Evolutionary conservation across 2,888 invertebrate genomes (phyloP).

Genomic region (Dynastes tityus): DNA sequence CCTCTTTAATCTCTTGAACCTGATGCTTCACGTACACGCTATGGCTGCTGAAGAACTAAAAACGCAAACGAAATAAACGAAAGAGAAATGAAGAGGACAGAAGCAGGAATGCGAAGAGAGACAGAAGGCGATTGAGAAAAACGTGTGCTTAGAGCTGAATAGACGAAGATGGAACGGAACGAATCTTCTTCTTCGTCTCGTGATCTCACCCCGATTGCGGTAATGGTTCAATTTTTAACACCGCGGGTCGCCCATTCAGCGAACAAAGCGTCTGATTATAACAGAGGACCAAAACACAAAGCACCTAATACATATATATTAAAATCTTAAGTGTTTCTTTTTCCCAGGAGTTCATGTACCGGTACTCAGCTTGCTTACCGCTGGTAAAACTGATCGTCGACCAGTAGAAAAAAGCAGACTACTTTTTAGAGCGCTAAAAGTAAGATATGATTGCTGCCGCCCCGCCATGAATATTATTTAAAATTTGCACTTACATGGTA

Average conservation of each 20-base stretch:
- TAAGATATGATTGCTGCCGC: too few species aligned
- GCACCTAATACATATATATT: slow-evolving; percentile 70
- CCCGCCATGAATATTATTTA: too few species aligned
- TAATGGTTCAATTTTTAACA: slow-evolving; percentile 72
- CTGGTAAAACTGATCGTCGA: background rate
- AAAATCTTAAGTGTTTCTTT: slow-evolving; percentile 70
- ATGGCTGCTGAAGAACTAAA: background rate
- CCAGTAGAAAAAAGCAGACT: background rate
- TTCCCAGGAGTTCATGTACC: slow-evolving; percentile 54
- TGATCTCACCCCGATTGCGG: slow-evolving; percentile 66
- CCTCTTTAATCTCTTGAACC: slow-evolving; percentile 48
- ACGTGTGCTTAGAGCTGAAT: background rate
- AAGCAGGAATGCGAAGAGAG: slow-evolving; percentile 12
- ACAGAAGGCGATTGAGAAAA: slow-evolving; percentile 24
- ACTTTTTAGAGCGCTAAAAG: too few species aligned
- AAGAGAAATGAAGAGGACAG: slow-evolving; percentile 15
- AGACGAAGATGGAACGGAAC: slow-evolving; percentile 42
- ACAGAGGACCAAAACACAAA: slow-evolving; percentile 66
- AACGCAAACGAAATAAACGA: slow-evolving; percentile 18
- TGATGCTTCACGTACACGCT: slow-evolving; percentile 33
- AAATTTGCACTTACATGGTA: too few species aligned
- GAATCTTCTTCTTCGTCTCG: slow-evolving; percentile 43
- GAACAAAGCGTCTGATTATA: slow-evolving; percentile 69
- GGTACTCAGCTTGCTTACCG: background rate
- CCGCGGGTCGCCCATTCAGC: slow-evolving; percentile 70